Percentiles rank a stretch among this genome's conserved stretches.
phyloP scores from a whole-genome alignment of 2,113 vertebrate genomes.

The Daubentonia madagascariensis region DNA sequence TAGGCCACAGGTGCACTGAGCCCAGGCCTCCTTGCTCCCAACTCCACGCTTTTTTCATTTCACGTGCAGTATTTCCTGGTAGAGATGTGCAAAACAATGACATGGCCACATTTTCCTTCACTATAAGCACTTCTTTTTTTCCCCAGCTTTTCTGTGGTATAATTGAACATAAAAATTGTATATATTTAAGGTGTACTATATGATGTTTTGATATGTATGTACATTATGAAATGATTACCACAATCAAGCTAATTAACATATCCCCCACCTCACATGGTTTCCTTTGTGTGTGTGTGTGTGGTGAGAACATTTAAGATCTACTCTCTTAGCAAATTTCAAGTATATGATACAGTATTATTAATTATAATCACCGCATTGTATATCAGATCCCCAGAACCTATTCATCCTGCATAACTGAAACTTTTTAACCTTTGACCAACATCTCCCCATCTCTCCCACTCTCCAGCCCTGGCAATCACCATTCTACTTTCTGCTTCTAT shows the following conservation, averaged over 20 bases:
- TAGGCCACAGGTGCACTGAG: not conserved
- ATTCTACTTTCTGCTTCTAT: not conserved
- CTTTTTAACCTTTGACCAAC: not conserved
- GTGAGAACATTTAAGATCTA: not conserved
- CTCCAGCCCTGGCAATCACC: not conserved
- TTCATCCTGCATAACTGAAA: not conserved
- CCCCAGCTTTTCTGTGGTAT: not conserved
- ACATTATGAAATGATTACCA: not conserved
- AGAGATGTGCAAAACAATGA: not conserved
- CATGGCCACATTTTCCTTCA: not conserved
- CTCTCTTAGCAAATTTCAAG: not conserved
- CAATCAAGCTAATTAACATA: not conserved
- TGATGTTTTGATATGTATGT: not conserved
- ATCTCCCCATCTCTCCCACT: not conserved
- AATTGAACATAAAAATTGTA: not conserved
- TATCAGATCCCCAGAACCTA: not conserved
- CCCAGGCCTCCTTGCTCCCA: not conserved
- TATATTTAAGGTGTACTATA: not conserved
- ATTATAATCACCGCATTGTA: not conserved
- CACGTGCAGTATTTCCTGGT: not conserved
- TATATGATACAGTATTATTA: not conserved
- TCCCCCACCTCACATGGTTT: not conserved
- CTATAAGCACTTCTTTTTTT: not conserved
- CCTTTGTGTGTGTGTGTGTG: not conserved
- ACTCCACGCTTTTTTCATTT: not conserved